Evolutionary conservation across 35 echinoderm and acorn worm species (phyloP).

Genomic region (Holothuria glaberrima): DNA sequence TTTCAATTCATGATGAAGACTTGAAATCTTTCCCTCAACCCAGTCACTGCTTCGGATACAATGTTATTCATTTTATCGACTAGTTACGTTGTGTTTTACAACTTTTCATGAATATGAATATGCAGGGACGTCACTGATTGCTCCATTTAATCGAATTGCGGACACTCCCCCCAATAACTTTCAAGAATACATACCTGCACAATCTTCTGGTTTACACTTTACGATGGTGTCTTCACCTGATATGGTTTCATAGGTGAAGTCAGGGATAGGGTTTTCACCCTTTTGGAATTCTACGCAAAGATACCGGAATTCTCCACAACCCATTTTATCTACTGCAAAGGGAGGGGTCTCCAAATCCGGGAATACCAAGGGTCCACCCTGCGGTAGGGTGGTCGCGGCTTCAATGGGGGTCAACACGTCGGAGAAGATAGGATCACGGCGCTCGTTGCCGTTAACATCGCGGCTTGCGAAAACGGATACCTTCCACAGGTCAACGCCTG

Average conservation of each 20-base stretch:
- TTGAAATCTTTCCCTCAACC: neutral
- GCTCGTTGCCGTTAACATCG: slow-evolving; percentile 25
- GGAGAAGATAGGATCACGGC: slow-evolving; percentile 23
- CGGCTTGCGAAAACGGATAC: slow-evolving; percentile 47
- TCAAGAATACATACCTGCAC: slow-evolving; percentile 31
- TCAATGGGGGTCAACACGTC: slow-evolving; percentile 46
- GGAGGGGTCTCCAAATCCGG: slow-evolving; percentile 33
- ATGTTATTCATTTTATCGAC: neutral
- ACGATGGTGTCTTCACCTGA: slow-evolving; percentile 44
- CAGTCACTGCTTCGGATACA: neutral
- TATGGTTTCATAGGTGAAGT: slow-evolving; percentile 30
- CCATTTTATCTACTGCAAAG: slow-evolving; percentile 57
- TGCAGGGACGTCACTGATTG: too few relatives aligned
- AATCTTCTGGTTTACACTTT: slow-evolving; percentile 37
- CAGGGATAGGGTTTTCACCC: slow-evolving; percentile 42
- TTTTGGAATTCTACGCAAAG: slow-evolving; percentile 49
- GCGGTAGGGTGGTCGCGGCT: slow-evolving; percentile 21
- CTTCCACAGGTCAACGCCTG: slow-evolving; percentile 48
- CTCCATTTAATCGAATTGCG: neutral
- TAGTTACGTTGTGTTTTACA: neutral
- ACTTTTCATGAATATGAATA: neutral
- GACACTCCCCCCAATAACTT: neutral
- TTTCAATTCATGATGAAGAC: neutral
- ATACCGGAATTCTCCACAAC: slow-evolving; percentile 49
- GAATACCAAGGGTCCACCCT: slow-evolving; percentile 45